Evolutionary conservation across 2,113 vertebrate genomes (phyloP), one percentile per base, ranked within the genome.

Genomic region (Lophius piscatorius): DNA sequence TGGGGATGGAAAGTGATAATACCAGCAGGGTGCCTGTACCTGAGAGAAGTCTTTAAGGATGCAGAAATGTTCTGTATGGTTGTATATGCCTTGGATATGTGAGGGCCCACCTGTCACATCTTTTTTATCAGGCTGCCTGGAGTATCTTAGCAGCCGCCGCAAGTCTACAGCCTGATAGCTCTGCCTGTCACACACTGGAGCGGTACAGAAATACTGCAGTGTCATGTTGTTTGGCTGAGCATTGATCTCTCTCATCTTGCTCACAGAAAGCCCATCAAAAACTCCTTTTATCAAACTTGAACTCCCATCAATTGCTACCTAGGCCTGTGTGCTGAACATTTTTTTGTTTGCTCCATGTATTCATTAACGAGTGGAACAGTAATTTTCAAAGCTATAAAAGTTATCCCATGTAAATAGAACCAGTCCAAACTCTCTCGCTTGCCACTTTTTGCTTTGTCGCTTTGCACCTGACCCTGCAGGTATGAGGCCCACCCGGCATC

Each of bases 111-210:
- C 64, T 76, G 80, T 72, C 79, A 57, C 63, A 16, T 76, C 69
- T 66, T n/a, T n/a, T n/a, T n/a, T 78, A 82, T 84, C 79, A 56
- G 52, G 64, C 39, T 13, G 51, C 44, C 73, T 44, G 31, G 46
- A 60, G 59, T 52, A 12, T 34, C 70, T 58, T 12, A 50, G 59
- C 50, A 45, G 70, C 61, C 6, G 55, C 39, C 67, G 41, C 1
- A 10, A 41, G 68, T 36, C 33, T 52, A 44, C 45, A 11, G 45
- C 5, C 12, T 45, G 52, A 74, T 41, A 31, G 42, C 44, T 36
- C 54, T 48, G 56, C 48, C 76, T 63, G 80, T 64, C 76, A 70
- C 63, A 49, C 20, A 18, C 54, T 34, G 61, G 23, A 45, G 56
- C 51, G 26, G 42, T 6, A 40, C 56, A 45, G 67, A 68, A 76